Evolutionary conservation across 37 sponge, comb jelly and placozoan species (phyloP), one percentile per base, ranked within the genome.

Genomic region (Halichondria panicea): DNA sequence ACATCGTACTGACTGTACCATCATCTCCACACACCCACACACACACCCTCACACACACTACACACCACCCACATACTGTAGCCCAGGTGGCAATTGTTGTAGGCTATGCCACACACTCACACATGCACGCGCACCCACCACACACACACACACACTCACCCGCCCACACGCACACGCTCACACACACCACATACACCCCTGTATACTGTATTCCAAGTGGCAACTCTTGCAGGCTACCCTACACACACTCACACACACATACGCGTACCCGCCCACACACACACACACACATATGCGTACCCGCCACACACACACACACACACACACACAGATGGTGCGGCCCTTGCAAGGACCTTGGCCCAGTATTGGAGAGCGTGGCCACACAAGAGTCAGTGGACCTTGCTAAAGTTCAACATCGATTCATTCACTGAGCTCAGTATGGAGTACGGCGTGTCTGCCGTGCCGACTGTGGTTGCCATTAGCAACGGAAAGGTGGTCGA

Each of bases 341-440:
- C 0, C 86, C 86, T 6, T 86, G 86, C 32, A 72, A 56, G 55
- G 35, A 37, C 3, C 41, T 86, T 48, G 73, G 50, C 53, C 80
- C 79, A 1, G 1, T 39, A 32, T 45, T 86, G 46, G 74, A 79
- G 42, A 45, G 38, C 8, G 86, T 44, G 15, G 58, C 74, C 50
- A 41, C 27, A 11, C 39, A 41, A 24, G 52, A 3, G 19, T 59
- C 43, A 0, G 60, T 79, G 13, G 86, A 86, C 24, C 34, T 86
- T 37, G 86, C 80, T 30, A 78, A 73, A 57, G 86, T 86, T 0
- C n/a, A 75, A 86, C 69, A 73, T 86, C 54, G 86, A 86, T 39
- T 2, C 34, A 22, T 28, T 79, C 8, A 52, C 42, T 12, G 86
- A 86, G 33, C 27, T 86, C 37, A 80, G 80, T 3, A 43, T 86